Conservation (phyloP, 2,113 vertebrate genomes). For the Rhineura floridana region DNA sequence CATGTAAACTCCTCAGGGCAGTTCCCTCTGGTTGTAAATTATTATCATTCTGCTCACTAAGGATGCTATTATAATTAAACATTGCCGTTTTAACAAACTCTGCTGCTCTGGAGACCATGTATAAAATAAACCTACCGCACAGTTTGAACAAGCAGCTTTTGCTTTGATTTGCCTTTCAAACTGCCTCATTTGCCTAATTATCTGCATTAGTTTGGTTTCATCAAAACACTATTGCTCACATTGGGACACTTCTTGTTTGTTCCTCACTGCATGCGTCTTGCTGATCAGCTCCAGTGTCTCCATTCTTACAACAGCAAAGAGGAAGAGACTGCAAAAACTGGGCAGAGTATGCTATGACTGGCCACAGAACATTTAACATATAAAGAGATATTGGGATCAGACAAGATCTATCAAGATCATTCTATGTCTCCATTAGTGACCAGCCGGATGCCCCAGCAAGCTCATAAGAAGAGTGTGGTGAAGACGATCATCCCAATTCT, state of each 20-base stretch:
- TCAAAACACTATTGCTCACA: not conserved
- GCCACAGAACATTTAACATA: not conserved
- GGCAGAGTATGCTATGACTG: not conserved
- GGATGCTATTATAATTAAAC: not conserved
- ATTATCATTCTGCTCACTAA: not conserved
- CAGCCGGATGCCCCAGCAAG: not conserved
- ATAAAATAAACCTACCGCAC: not conserved
- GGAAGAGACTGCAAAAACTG: not conserved
- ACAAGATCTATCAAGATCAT: not conserved
- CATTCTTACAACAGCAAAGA: not conserved
- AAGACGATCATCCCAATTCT: not conserved
- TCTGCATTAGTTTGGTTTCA: not conserved
- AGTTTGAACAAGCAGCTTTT: not conserved
- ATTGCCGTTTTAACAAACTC: not conserved
- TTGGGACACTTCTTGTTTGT: not conserved
- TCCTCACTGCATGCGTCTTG: not conserved
- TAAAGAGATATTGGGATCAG: not conserved
- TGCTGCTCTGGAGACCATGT: not conserved
- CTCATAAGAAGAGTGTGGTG: not conserved
- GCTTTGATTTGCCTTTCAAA: slow-evolving; percentile 1
- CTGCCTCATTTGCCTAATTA: not conserved
- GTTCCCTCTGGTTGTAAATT: not conserved
- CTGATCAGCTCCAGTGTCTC: not conserved
- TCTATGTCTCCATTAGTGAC: not conserved
- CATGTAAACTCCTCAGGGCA: not conserved